Conservation (phyloP, 2,888 invertebrate genomes). For the Heliconius ismenius region DNA sequence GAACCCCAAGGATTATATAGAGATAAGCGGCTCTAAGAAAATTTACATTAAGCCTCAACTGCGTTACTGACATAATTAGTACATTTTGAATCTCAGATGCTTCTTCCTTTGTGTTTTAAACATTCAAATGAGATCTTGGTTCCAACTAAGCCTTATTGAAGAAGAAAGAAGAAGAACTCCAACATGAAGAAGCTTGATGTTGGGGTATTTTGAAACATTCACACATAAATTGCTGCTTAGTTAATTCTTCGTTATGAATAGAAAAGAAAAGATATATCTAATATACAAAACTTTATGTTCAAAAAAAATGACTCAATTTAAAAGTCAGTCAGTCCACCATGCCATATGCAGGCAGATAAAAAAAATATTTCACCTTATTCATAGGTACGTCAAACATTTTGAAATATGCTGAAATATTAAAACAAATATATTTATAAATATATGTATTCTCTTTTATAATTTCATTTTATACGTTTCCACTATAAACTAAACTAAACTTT, state of each 20-base stretch:
- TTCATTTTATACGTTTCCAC: neutral
- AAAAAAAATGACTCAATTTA: too few species aligned
- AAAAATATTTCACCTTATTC: too few species aligned
- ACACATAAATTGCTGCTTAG: too few species aligned
- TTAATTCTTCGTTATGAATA: too few species aligned
- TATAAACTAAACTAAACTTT: neutral
- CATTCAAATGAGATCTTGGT: neutral
- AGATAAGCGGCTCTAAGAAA: conserved; percentile 20
- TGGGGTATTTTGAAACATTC: neutral
- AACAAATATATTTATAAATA: neutral
- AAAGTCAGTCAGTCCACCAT: too few species aligned
- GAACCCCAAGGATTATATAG: conserved; percentile 42
- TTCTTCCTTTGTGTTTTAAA: conserved; percentile 5
- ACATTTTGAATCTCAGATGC: conserved; percentile 2
- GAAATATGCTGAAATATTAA: neutral
- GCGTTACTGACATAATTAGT: conserved; percentile 18
- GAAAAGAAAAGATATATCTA: too few species aligned
- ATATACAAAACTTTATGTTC: too few species aligned
- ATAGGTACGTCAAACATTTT: neutral
- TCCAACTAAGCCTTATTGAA: neutral
- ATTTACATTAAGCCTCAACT: conserved; percentile 15
- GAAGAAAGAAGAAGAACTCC: too few species aligned
- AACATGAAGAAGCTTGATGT: neutral
- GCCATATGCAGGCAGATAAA: too few species aligned
- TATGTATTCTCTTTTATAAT: neutral